Evolutionary conservation across 2,113 vertebrate species (phyloP).

Genomic region (Saimiri boliviensis): DNA sequence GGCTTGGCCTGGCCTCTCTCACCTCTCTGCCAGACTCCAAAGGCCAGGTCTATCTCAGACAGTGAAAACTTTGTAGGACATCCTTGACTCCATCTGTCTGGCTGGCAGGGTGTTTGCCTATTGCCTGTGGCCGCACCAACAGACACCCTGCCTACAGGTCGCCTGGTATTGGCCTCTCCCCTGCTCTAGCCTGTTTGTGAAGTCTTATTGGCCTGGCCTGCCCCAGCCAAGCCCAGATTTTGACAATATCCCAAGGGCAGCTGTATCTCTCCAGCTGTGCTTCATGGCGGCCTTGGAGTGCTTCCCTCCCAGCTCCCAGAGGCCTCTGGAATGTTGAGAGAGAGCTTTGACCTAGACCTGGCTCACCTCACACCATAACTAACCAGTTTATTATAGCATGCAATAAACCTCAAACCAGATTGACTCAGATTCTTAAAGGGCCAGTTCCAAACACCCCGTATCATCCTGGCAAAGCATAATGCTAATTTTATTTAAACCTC

Average conservation of each 20-base stretch:
- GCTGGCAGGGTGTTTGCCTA: slow-evolving; percentile 23
- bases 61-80: slow-evolving; percentile 25
- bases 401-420: slow-evolving; percentile 54
- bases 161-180: neutral
- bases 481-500: slow-evolving; percentile 14
- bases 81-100: neutral
- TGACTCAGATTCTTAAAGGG: slow-evolving; percentile 66
- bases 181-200: slow-evolving; percentile 47
- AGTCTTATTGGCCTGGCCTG: slow-evolving; percentile 26
- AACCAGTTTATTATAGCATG: slow-evolving; percentile 59
- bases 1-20: slow-evolving; percentile 4
- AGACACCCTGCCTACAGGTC: neutral
- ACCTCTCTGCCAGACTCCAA: neutral
- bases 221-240: slow-evolving; percentile 38
- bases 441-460: neutral
- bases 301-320: slow-evolving; percentile 49
- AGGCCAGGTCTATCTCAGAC: slow-evolving; percentile 25
- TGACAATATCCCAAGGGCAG: slow-evolving; percentile 58
- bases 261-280: slow-evolving; percentile 63
- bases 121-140: slow-evolving; percentile 9
- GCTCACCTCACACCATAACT: slow-evolving; percentile 70
- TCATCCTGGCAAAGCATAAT: neutral
- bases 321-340: slow-evolving; percentile 55
- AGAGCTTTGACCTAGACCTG: slow-evolving; percentile 67
- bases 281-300: slow-evolving; percentile 74